Base-by-base conservation (phyloP, 2,888 invertebrate genomes). In the Allacma fusca region DNA sequence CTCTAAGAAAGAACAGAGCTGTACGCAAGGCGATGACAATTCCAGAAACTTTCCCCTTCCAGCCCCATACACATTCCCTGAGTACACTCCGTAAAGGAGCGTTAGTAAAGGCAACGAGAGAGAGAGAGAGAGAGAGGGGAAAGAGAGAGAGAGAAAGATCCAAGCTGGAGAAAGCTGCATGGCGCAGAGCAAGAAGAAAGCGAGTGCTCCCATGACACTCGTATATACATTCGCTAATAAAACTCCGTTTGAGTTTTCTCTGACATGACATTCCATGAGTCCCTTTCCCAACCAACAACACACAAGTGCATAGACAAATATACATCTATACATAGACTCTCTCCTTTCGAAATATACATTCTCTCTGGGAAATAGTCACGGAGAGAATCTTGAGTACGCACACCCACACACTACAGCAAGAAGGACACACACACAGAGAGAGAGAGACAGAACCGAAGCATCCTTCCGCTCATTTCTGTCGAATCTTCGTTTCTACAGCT, bases 381-480 rank as follows among this genome's bases (percentile, higher is more conserved):
- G n/a, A 34, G 4, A 34, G 5, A 34, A 34, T 34, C 4, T 9
- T 34, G 5, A 34, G 34, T 34, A 9, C 4, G 34, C 34, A 34
- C 9, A 9, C 34, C n/a, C n/a, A n/a, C n/a, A n/a, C n/a, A n/a
- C n/a, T n/a, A n/a, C n/a, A n/a, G n/a, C n/a, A n/a, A n/a, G n/a
- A n/a, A n/a, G n/a, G n/a, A n/a, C n/a, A n/a, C n/a, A n/a, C n/a
- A n/a, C n/a, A n/a, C n/a, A n/a, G n/a, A n/a, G n/a, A n/a, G n/a
- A n/a, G n/a, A n/a, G n/a, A 34, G 4, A 7, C 34, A 34, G 34
- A 57, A 16, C 5, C 21, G 4, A 21, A 57, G 21, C 57, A 57
- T 57, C 57, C 57, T 57, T 57, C 57, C 57, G 57, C 57, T 57
- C 57, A 57, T 57, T 57, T 57, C 57, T 57, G 57, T 57, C 29